A percentile compares a stretch with the other conserved stretches of the same genome.
These are phyloP conservation scores for Propithecus coquereli DNA, from an alignment of 2,113 vertebrate species.

Conservation along the genomic window DNA sequence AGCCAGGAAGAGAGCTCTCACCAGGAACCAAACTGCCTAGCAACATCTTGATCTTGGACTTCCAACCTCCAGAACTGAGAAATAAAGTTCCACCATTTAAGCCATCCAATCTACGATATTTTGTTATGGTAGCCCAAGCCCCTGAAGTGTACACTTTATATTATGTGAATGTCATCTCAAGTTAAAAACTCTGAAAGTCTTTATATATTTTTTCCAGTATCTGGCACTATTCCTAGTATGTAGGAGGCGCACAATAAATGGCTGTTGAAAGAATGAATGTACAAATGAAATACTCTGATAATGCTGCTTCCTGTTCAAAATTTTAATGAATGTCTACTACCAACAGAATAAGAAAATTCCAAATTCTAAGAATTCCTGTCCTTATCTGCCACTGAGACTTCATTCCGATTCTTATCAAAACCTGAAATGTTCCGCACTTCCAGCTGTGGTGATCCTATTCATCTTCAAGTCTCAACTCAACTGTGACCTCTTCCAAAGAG, in stretches of 20 bases:
- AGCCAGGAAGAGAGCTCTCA: not conserved
- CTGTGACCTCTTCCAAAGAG: not conserved
- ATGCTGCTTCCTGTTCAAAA: not conserved
- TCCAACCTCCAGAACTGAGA: not conserved
- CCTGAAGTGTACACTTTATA: not conserved
- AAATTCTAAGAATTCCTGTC: not conserved
- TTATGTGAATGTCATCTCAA: not conserved
- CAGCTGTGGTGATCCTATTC: not conserved
- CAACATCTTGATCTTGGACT: not conserved
- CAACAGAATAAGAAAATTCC: not conserved
- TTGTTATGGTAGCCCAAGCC: not conserved
- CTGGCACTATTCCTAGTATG: not conserved
- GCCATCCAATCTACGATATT: too few relatives aligned
- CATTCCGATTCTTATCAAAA: not conserved
- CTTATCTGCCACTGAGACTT: not conserved
- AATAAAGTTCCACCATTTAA: not conserved
- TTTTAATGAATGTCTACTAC: not conserved
- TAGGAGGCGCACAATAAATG: not conserved
- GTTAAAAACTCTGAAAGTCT: not conserved
- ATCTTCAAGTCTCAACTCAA: not conserved
- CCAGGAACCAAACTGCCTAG: not conserved
- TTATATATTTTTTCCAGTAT: not conserved
- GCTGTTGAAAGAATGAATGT: not conserved
- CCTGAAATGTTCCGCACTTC: not conserved
- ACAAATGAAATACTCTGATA: not conserved